Evolutionary conservation across 2,888 invertebrate species (phyloP).

Genomic region (Dyspetes luteomarginatus): DNA sequence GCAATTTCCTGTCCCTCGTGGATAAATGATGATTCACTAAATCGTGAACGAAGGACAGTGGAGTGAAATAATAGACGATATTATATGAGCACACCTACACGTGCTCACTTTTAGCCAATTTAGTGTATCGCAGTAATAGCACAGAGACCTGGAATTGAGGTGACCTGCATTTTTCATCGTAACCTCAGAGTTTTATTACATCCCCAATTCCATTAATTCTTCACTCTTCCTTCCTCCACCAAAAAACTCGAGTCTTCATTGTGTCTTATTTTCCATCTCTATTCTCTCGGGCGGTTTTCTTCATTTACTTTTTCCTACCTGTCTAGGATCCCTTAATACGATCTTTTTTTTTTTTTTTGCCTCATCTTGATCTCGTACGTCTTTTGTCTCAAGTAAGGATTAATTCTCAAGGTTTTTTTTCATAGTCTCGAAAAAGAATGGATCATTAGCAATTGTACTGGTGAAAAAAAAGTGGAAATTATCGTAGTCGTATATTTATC

Average conservation of each 20-base stretch:
- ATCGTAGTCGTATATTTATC: not conserved
- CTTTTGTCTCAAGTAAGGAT: not conserved
- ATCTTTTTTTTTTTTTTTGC: too few relatives aligned
- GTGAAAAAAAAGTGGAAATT: not conserved
- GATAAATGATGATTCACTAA: constrained; percentile 27
- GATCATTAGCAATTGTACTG: not conserved
- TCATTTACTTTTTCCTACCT: not conserved
- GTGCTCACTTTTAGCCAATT: too few relatives aligned
- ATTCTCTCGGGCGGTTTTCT: not conserved
- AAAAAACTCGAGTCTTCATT: not conserved
- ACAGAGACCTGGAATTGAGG: constrained; percentile 17
- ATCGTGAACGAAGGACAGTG: constrained; percentile 16
- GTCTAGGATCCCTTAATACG: too few relatives aligned
- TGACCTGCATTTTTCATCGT: constrained; percentile 42
- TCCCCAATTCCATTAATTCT: constrained; percentile 28
- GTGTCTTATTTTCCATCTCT: not conserved
- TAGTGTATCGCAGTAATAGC: constrained; percentile 2
- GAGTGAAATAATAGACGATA: not conserved
- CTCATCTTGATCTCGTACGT: not conserved
- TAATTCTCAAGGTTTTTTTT: not conserved
- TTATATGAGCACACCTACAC: not conserved
- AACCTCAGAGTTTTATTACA: constrained; percentile 31
- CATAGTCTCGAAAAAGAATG: not conserved
- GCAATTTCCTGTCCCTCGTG: constrained; percentile 25
- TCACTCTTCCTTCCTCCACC: not conserved